Percentiles rank a stretch among this genome's conserved stretches.
These are phyloP conservation scores for Palythoa grandiflora DNA, from an alignment of 92 coral and sea anemone genomes.

Conservation along the genomic window DNA sequence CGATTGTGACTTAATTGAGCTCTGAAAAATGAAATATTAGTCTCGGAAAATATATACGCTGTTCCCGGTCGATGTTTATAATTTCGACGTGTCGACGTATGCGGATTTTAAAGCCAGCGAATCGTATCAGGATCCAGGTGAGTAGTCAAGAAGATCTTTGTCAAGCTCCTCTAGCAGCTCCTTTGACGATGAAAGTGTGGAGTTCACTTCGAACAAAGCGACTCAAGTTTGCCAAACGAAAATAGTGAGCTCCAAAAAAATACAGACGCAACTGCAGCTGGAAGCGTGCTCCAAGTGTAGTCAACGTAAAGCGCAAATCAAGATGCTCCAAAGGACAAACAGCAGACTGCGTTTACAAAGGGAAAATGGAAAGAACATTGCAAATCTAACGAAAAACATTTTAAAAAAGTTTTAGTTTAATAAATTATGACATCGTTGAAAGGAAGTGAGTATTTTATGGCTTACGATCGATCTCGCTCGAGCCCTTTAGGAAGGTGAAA, in stretches of 20 bases:
- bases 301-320: not conserved
- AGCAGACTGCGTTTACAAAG: constrained; percentile 46
- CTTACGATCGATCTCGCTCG: not conserved
- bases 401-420: constrained; percentile 33
- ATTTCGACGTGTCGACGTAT: not conserved
- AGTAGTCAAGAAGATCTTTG: constrained; percentile 5
- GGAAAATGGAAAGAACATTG: constrained; percentile 54
- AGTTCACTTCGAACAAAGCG: constrained; percentile 2
- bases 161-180: constrained; percentile 7
- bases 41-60: too few species aligned
- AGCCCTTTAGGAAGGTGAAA: too few species aligned
- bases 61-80: too few species aligned
- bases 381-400: constrained; percentile 31
- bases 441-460: not conserved
- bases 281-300: constrained; percentile 54
- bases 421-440: not conserved
- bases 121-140: not conserved
- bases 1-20: too few species aligned
- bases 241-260: constrained; percentile 33
- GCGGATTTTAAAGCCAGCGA: constrained; percentile 16
- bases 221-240: not conserved
- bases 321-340: constrained; percentile 48
- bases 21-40: too few species aligned
- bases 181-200: constrained; percentile 35
- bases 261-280: constrained; percentile 41